Evolutionary conservation across 2,888 invertebrate genomes (phyloP), one percentile per base, ranked within the genome.

Genomic region (Drosophila diplacantha): DNA sequence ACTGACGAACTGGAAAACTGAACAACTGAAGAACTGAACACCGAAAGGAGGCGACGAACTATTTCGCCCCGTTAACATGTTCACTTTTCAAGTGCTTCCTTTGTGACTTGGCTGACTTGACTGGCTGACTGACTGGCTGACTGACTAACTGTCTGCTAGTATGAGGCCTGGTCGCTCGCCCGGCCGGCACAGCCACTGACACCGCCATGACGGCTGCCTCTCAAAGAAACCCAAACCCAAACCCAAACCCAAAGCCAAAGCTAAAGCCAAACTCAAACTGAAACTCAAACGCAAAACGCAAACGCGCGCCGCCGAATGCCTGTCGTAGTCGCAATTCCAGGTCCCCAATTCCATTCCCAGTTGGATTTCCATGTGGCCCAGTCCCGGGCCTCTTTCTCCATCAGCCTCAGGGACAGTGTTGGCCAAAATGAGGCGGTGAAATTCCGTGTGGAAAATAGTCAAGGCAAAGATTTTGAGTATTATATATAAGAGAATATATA

Each of bases 51-150:
- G 73, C 78, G 74, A 75, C 81, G 69, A 80, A 78, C 81, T 78
- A 78, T 78, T 81, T 80, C 74, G 68, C 74, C 67, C 81, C 78
- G 78, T 78, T 78, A 81, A 75, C 81, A 75, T 78, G 78, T 74
- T 81, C 81, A 74, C 75, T 74, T 72, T 58, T 78, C 75, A 69
- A 78, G 80, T 78, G 81, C 69, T 80, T 82, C 71, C 80, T 71
- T 74, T 70, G 75, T 75, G 67, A 73, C 66, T 67, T 31, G 68
- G 59, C 63, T 50, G 55, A 51, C 55, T 55, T 56, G 52, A 24
- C 69, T 67, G 73, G 32, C 50, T 66, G 59, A 32, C 56, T 65
- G 72, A n/a, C 34, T 37, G 37, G 9, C 51, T 74, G 68, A n/a
- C 51, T 74, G 68, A 65, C 70, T 64, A 74, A 72, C 69, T 76